Conservation (phyloP, 1,140 invertebrate genomes). For the Geopemphigus sp. region DNA sequence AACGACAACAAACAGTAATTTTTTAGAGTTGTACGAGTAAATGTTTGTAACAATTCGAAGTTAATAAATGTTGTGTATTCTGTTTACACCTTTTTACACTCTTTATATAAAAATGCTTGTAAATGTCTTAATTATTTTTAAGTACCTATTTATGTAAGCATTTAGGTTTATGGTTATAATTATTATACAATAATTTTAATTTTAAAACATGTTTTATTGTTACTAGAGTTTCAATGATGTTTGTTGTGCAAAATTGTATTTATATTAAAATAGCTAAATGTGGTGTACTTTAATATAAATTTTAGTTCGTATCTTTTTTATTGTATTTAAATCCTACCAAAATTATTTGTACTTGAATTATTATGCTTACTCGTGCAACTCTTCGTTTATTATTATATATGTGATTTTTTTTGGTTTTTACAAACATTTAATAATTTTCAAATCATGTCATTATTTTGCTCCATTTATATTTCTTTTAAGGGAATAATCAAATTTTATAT, state of each 20-base stretch:
- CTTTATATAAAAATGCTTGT: slow-evolving; percentile 13
- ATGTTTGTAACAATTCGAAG: slow-evolving; percentile 10
- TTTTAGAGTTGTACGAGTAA: slow-evolving; percentile 17
- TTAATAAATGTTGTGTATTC: slow-evolving; percentile 5
- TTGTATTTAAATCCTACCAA: slow-evolving; percentile 1
- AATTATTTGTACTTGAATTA: slow-evolving; percentile 16
- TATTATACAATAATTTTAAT: slow-evolving; percentile 23
- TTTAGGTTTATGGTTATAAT: slow-evolving; percentile 18
- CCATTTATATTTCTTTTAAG: slow-evolving; percentile 13
- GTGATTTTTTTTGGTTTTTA: slow-evolving; percentile 8
- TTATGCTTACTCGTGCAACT: slow-evolving; percentile 6
- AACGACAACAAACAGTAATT: slow-evolving; percentile 21
- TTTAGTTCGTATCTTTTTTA: not conserved
- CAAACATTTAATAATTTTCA: slow-evolving; percentile 9
- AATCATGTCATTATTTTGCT: slow-evolving; percentile 6
- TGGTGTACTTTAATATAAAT: slow-evolving; percentile 7
- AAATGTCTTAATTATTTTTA: not conserved
- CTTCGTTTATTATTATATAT: not conserved
- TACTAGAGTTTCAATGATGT: slow-evolving; percentile 3
- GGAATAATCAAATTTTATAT: slow-evolving; percentile 12
- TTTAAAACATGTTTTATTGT: slow-evolving; percentile 7
- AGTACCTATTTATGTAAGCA: not conserved
- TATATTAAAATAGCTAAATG: slow-evolving; percentile 9
- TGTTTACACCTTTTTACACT: slow-evolving; percentile 1
- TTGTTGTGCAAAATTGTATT: slow-evolving; percentile 9